Evolutionary conservation across 2,888 invertebrate species (phyloP), one percentile per base, ranked within the genome.

Genomic region (Spodoptera exigua): DNA sequence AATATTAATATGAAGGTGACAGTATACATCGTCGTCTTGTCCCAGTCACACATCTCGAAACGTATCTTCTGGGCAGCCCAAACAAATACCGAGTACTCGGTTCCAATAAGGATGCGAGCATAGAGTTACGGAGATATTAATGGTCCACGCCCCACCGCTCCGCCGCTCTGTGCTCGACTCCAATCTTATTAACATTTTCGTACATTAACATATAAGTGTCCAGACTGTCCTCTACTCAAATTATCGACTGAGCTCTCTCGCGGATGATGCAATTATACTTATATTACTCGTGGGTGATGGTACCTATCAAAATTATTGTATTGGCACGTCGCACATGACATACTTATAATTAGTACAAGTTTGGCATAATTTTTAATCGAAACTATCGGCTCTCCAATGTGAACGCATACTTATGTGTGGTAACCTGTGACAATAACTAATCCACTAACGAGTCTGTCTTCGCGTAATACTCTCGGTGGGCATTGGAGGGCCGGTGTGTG

Each of bases 221-320:
- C 36, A 47, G 36, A 14, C 17, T 47, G 10, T 13, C 14, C 17
- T 34, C 36, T 27, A 27, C 34, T 12, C 9, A 18, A 48, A 55
- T 66, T 49, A 62, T 69, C 43, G 61, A 71, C 58, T 61, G 61
- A 61, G 40, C 59, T 61, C 49, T 58, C 51, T 63, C 43, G 37
- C 61, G 46, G 62, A 56, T 52, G 60, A 62, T 41, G 61, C 69
- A 53, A 27, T 27, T 27, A 27, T 27, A 53, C 37, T 53, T 60
- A 48, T 48, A 55, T 61, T 68, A 63, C 53, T 7, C 9, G 27
- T 27, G 27, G 27, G 7, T 53, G 39, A 59, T 61, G 40, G 16
- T 53, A 44, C 39, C 35, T 67, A 48, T 61, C 52, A 51, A 70
- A 64, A 70, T 66, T 73, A 61, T 66, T 70, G 68, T 68, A 70